phyloP scores from a whole-genome alignment of 1,140 invertebrate genomes.

The Calosoma granatense region DNA sequence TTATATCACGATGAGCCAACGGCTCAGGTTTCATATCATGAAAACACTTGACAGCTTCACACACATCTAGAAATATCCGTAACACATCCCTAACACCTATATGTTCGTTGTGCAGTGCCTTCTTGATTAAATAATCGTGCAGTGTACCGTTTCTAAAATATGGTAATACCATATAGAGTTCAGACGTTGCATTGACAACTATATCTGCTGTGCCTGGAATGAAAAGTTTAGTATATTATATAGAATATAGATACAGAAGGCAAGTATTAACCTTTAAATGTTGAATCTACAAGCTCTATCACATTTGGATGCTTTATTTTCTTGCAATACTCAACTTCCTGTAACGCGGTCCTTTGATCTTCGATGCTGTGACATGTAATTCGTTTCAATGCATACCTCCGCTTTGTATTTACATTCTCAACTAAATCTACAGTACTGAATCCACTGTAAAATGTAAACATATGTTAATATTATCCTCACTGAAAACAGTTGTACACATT shows the following conservation, averaged over 20 bases:
- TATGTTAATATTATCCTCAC: constrained; percentile 13
- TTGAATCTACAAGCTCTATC: constrained; percentile 64
- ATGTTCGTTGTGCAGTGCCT: constrained; percentile 46
- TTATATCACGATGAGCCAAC: constrained; percentile 74
- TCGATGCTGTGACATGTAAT: constrained; percentile 70
- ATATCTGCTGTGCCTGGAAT: constrained; percentile 47
- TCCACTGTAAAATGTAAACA: constrained; percentile 48
- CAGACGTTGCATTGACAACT: constrained; percentile 55
- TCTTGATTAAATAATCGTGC: constrained; percentile 53
- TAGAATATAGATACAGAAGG: neutral
- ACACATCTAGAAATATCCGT: constrained; percentile 61
- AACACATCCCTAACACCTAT: constrained; percentile 55
- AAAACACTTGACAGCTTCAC: constrained; percentile 63
- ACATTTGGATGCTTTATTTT: constrained; percentile 64
- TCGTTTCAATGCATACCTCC: constrained; percentile 70
- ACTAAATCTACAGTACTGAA: constrained; percentile 75
- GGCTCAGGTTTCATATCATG: constrained; percentile 63
- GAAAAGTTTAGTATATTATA: too few relatives aligned
- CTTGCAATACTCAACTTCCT: constrained; percentile 67
- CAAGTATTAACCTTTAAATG: constrained; percentile 35
- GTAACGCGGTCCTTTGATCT: constrained; percentile 61
- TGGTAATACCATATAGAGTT: constrained; percentile 67
- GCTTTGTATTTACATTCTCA: constrained; percentile 59
- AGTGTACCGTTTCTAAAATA: constrained; percentile 75
- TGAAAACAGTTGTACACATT: constrained; percentile 16